Evolutionary conservation across 2,113 vertebrate species (phyloP).

Genomic region (Ailuropoda melanoleuca): DNA sequence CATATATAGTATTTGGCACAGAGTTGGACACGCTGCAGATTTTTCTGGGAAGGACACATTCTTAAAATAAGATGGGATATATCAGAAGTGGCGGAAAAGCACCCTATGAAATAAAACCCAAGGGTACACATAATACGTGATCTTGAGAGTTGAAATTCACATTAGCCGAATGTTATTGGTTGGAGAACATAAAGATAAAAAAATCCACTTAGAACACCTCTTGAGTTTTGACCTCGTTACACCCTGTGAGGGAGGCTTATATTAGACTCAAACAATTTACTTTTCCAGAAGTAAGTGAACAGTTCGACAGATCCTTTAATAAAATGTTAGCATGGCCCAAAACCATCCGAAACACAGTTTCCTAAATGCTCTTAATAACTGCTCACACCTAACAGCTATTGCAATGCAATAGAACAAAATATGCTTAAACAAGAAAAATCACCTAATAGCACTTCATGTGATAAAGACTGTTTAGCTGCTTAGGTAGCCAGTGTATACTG

Average conservation of each 20-base stretch:
- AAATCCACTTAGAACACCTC: background rate
- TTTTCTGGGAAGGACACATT: constrained; percentile 15
- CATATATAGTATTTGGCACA: background rate
- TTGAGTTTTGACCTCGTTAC: background rate
- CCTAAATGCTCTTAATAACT: constrained; percentile 25
- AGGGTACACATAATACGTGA: background rate
- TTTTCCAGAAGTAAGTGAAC: background rate
- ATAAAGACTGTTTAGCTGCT: background rate
- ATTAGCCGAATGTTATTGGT: background rate
- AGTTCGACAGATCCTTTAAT: background rate
- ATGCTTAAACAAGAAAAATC: constrained; percentile 44
- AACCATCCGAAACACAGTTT: constrained; percentile 5
- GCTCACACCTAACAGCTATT: background rate
- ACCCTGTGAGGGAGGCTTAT: background rate
- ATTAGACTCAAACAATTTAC: background rate
- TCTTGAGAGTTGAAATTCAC: background rate
- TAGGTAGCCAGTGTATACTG: background rate
- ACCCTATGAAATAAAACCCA: background rate
- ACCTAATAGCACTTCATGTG: constrained; percentile 9
- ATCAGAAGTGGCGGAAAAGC: background rate
- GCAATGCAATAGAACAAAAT: background rate
- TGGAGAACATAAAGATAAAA: background rate
- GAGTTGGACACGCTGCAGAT: background rate
- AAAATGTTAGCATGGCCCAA: background rate
- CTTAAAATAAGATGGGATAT: constrained; percentile 17